phyloP scores from a whole-genome alignment of 1,140 invertebrate genomes.

The Calosoma granatense region DNA sequence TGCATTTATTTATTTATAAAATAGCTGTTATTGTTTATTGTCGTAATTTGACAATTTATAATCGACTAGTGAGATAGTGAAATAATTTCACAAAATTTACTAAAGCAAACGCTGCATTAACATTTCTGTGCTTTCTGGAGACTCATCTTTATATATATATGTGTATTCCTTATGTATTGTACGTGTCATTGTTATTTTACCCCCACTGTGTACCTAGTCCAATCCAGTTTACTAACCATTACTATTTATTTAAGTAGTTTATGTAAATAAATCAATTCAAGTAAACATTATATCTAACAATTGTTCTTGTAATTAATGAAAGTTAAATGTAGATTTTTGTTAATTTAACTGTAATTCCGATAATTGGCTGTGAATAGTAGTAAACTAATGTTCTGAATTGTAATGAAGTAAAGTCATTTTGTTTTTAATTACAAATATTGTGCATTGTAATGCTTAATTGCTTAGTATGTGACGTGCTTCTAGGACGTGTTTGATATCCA shows the following conservation, averaged over 20 bases:
- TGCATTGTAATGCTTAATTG: slow-evolving; percentile 25
- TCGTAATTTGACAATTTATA: no score
- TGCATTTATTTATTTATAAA: no score
- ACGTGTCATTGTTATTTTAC: not conserved
- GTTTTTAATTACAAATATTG: slow-evolving; percentile 14
- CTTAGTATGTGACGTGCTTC: slow-evolving; percentile 29
- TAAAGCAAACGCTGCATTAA: slow-evolving; percentile 2
- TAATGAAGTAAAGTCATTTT: slow-evolving; percentile 3
- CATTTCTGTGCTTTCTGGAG: slow-evolving; percentile 17
- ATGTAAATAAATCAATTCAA: slow-evolving; percentile 1
- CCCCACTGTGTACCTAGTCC: no score
- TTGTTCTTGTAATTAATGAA: slow-evolving; percentile 4
- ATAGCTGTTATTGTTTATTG: no score
- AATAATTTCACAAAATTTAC: no score
- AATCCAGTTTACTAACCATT: not conserved
- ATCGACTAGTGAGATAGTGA: no score
- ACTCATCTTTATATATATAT: slow-evolving; percentile 21
- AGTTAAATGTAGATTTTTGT: slow-evolving; percentile 10
- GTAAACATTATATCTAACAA: not conserved
- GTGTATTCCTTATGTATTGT: not conserved
- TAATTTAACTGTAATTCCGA: not conserved
- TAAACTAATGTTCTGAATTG: not conserved
- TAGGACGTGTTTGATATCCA: slow-evolving; percentile 54
- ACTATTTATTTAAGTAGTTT: not conserved
- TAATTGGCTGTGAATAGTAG: not conserved